Evolutionary conservation across 2,797 vertebrate genomes (phyloP), one percentile per base, ranked within the genome.

Genomic region (Cossypha niveicapilla): DNA sequence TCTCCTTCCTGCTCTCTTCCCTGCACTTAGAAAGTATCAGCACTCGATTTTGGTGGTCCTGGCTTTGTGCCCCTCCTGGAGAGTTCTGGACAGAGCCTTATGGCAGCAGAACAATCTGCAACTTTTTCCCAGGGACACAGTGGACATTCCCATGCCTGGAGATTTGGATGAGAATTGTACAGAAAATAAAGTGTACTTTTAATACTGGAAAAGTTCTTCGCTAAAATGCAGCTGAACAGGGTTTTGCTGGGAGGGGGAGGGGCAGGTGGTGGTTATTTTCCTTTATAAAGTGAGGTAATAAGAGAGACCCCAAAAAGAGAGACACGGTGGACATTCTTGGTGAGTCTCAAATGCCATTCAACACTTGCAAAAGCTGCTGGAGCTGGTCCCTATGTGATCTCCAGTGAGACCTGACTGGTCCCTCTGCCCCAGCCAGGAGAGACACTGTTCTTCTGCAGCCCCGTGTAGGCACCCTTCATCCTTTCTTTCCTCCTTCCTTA

Each of bases 101-200:
- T 2, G 6, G 74, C 81, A 73, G 39, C 15, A 8, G 71, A 89
- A 56, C 11, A 23, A 54, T 61, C 74, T 80, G 84, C 90, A 54
- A 1, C 30, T 91, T 87, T 90, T 79, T 78, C 53, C 53, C 3
- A 2, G 70, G 70, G 71, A 67, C 53, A 24, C 21, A 7, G 21
- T 25, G 65, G 79, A 91, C 42, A 8, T 72, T 83, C 50, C 54
- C 63, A 23, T 1, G 9, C 66, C 42, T 39, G 84, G 73, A 72
- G n/a, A 83, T 56, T 57, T 56, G 54, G 17, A 77, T 65, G 62
- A 77, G 62, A 92, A 81, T 73, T 89, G 53, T 74, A 68, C 56
- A 88, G 67, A 93, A 93, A 94, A 95, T 83, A 93, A 94, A 95
- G 51, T 22, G 57, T 91, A 94, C 94, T 96, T 96, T 94, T 96